Evolutionary conservation across 2,797 vertebrate genomes (phyloP).

Genomic region (Sebastolobus alascanus): DNA sequence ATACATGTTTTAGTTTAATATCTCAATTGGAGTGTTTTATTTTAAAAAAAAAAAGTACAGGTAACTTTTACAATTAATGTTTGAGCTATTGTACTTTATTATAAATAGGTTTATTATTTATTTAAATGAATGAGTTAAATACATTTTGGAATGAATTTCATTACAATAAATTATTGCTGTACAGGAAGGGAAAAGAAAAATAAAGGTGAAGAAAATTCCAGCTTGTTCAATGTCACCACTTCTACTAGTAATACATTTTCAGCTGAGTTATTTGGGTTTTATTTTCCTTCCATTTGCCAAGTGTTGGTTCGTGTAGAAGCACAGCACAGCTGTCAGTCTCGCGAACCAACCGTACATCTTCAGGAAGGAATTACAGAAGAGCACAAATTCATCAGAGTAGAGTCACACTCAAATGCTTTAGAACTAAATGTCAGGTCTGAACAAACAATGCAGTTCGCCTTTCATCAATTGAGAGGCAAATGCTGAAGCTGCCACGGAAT

Average conservation of each 20-base stretch:
- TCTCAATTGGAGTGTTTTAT: conserved; percentile 39
- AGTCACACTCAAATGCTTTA: conserved; percentile 76
- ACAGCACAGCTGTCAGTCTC: conserved; percentile 76
- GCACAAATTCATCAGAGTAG: conserved; percentile 76
- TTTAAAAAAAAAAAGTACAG: background rate
- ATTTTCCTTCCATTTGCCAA: conserved; percentile 45
- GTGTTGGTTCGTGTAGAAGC: conserved; percentile 24
- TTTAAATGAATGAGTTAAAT: conserved; percentile 42
- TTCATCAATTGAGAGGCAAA: conserved; percentile 82
- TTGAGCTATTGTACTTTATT: conserved; percentile 23
- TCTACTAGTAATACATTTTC: conserved; percentile 33
- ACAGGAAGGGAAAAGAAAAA: conserved; percentile 28
- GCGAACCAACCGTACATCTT: conserved; percentile 66
- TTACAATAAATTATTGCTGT: conserved; percentile 24
- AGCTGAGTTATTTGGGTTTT: conserved; percentile 47
- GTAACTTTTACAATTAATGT: conserved; percentile 30
- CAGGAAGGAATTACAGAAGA: conserved; percentile 72
- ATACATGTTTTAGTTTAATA: conserved; percentile 54
- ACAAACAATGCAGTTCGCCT: conserved; percentile 74
- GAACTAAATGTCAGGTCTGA: conserved; percentile 81
- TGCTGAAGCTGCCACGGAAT: conserved; percentile 72
- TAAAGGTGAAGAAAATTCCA: conserved; percentile 17
- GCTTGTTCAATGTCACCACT: conserved; percentile 29
- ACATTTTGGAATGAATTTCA: conserved; percentile 37
- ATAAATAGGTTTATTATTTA: conserved; percentile 35